A percentile compares a stretch with the other conserved stretches of the same genome.
phyloP scores from a whole-genome alignment of 2,888 invertebrate genomes.

The Nasonovia ribisnigri region DNA sequence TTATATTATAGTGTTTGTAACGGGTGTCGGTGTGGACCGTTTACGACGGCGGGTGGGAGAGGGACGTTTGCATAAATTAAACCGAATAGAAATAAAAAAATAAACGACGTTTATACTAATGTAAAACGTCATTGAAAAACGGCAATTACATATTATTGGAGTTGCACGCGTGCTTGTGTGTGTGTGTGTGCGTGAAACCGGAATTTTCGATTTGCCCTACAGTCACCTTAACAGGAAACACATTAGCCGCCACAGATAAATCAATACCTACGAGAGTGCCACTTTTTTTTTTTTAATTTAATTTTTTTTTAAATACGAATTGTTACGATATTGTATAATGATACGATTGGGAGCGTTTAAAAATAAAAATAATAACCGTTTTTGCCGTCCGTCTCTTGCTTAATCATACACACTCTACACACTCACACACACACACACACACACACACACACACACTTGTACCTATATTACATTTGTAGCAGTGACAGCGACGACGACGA shows the following conservation, averaged over 20 bases:
- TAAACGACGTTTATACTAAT: slow-evolving; percentile 55
- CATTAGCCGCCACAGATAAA: slow-evolving; percentile 60
- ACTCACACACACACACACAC: neutral
- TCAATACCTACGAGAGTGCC: slow-evolving; percentile 51
- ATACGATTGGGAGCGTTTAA: slow-evolving; percentile 9
- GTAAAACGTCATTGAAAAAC: slow-evolving; percentile 62
- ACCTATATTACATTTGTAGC: neutral
- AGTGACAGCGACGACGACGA: neutral
- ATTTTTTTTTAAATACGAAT: slow-evolving; percentile 8
- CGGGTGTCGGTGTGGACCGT: neutral
- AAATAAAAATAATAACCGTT: slow-evolving; percentile 7
- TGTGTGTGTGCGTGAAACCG: slow-evolving; percentile 41
- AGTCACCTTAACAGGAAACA: slow-evolving; percentile 58
- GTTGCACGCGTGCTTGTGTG: slow-evolving; percentile 13
- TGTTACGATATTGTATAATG: slow-evolving; percentile 38
- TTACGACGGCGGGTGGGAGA: neutral
- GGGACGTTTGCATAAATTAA: slow-evolving; percentile 42
- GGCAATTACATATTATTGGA: slow-evolving; percentile 53
- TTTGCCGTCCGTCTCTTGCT: neutral
- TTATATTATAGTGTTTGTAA: neutral
- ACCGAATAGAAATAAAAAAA: slow-evolving; percentile 33
- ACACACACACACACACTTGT: neutral
- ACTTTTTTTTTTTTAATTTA: slow-evolving; percentile 42
- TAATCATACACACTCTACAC: neutral
- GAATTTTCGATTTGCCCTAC: slow-evolving; percentile 61